Conservation (phyloP, 2,797 vertebrate genomes). For the Kryptolebias ocellatus region DNA sequence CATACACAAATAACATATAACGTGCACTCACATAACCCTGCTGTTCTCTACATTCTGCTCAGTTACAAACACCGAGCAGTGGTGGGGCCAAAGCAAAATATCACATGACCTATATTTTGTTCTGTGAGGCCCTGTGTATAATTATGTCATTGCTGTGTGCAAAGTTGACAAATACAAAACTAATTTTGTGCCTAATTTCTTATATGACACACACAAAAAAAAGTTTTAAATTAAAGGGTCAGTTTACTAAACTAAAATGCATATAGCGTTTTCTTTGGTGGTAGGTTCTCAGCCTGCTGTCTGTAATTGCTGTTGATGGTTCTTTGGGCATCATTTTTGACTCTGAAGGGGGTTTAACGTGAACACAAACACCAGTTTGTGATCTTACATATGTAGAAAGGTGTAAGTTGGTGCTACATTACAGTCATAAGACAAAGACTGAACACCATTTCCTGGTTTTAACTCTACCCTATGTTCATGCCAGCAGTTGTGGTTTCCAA, state of each 20-base stretch:
- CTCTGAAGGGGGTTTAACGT: too few species aligned
- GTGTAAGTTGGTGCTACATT: too few species aligned
- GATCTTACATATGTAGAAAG: too few species aligned
- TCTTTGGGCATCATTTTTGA: too few species aligned
- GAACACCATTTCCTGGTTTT: too few species aligned
- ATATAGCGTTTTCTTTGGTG: neutral
- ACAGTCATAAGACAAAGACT: too few species aligned
- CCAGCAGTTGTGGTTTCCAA: too few species aligned
- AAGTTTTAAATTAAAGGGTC: neutral
- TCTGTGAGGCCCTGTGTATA: neutral
- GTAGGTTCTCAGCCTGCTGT: neutral
- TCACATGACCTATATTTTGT: slow-evolving; percentile 20
- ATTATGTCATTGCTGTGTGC: neutral
- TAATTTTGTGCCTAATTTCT: neutral
- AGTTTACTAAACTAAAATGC: neutral
- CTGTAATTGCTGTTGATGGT: too few species aligned
- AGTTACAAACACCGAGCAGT: slow-evolving; percentile 49
- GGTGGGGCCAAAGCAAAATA: slow-evolving; percentile 40
- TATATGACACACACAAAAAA: neutral
- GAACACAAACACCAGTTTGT: too few species aligned
- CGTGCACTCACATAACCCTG: slow-evolving; percentile 25
- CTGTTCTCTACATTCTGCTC: slow-evolving; percentile 41
- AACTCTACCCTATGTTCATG: too few species aligned
- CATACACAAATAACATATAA: slow-evolving; percentile 9
- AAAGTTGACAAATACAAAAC: slow-evolving; percentile 3